phyloP scores from a whole-genome alignment of 2,888 invertebrate species.

The Athalia circularis region DNA sequence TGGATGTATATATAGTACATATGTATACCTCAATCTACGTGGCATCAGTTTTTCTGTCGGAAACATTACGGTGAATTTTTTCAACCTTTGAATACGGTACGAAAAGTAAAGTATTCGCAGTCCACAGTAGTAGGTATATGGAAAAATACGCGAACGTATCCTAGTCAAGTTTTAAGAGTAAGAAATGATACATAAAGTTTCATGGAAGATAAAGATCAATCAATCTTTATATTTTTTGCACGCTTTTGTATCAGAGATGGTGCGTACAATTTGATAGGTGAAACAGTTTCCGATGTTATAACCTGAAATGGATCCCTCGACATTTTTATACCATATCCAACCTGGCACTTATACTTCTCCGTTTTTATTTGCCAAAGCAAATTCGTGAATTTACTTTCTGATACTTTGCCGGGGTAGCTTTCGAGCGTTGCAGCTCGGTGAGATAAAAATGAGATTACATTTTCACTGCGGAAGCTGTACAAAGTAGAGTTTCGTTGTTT shows the following conservation, averaged over 20 bases:
- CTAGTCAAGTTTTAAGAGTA: too few relatives aligned
- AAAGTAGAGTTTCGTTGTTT: conserved; percentile 37
- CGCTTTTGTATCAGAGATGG: too few relatives aligned
- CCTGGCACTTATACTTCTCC: not conserved
- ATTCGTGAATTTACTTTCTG: conserved; percentile 37
- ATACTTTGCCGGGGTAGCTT: conserved; percentile 19
- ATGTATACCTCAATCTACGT: too few relatives aligned
- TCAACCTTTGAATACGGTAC: too few relatives aligned
- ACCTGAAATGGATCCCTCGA: conserved; percentile 9
- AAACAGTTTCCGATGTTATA: not conserved
- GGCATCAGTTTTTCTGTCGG: too few relatives aligned
- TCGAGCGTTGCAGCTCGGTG: not conserved
- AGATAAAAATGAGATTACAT: conserved; percentile 44
- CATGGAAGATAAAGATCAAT: conserved; percentile 34
- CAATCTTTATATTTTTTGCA: not conserved
- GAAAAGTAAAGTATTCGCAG: not conserved
- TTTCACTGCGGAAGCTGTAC: conserved; percentile 18
- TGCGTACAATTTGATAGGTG: too few relatives aligned
- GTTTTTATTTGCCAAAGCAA: conserved; percentile 25
- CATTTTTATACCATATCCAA: conserved; percentile 28
- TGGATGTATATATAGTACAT: not conserved
- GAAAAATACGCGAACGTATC: conserved; percentile 34
- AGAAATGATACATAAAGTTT: conserved; percentile 20
- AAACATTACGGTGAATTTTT: too few relatives aligned
- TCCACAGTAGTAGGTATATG: not conserved